These are phyloP conservation scores for Syritta pipiens DNA, from an alignment of 2,888 invertebrate species.

Conservation along the genomic window DNA sequence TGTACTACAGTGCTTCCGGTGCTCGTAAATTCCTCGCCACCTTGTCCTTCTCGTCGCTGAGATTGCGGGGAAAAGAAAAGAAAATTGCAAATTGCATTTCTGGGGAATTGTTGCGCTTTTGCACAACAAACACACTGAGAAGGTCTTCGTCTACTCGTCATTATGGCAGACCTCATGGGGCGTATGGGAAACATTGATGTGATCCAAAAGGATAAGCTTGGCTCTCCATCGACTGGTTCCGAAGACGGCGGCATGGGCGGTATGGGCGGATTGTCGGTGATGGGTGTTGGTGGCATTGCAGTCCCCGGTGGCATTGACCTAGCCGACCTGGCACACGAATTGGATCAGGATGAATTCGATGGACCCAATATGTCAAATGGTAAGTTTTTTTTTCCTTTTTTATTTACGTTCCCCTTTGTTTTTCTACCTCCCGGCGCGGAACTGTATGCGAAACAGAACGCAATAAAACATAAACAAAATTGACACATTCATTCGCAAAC, in stretches of 20 bases:
- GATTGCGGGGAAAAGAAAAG: background rate
- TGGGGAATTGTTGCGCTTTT: background rate
- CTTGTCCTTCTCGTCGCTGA: background rate
- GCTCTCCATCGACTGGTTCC: constrained; percentile 92
- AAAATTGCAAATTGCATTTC: constrained; percentile 52
- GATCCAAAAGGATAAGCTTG: constrained; percentile 87
- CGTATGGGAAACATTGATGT: constrained; percentile 84
- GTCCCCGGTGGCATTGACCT: constrained; percentile 81
- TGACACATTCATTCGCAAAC: constrained; percentile 3
- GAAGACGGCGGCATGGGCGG: constrained; percentile 86
- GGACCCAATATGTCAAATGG: constrained; percentile 83
- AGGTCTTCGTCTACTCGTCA: constrained; percentile 26
- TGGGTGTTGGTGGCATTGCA: constrained; percentile 76
- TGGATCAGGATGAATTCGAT: constrained; percentile 86
- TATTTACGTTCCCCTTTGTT: background rate
- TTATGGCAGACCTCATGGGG: constrained; percentile 87
- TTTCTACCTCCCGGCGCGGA: background rate
- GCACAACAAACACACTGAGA: background rate
- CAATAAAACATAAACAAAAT: constrained; percentile 23
- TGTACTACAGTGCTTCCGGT: constrained; percentile 58
- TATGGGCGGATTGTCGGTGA: constrained; percentile 73
- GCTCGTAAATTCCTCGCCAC: constrained; percentile 5
- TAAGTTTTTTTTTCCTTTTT: constrained; percentile 72
- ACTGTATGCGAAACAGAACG: background rate
- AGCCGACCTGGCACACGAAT: constrained; percentile 83